Conservation (phyloP, 2,888 invertebrate genomes). For the Sturmia bella region DNA sequence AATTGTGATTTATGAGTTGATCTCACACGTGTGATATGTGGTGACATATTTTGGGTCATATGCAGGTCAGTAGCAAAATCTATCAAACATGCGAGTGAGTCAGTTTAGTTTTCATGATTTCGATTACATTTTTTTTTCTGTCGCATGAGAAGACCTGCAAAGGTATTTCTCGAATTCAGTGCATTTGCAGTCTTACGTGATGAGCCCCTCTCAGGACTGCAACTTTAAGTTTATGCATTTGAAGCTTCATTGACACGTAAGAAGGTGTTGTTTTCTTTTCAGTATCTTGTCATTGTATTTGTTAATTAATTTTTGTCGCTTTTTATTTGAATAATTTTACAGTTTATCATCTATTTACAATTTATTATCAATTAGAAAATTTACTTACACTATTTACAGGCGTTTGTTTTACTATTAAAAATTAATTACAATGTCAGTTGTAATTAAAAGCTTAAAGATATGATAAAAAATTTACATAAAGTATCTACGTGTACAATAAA, state of each 20-base stretch:
- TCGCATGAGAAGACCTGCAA: too few species aligned
- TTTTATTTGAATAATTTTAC: constrained; percentile 21
- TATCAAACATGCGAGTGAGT: too few species aligned
- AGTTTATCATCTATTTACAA: constrained; percentile 37
- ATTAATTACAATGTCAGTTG: constrained; percentile 24
- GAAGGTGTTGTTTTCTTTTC: constrained; percentile 8
- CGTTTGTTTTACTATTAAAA: constrained; percentile 21
- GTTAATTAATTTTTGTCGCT: constrained; percentile 35
- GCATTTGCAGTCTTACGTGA: too few species aligned
- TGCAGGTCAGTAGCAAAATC: too few species aligned
- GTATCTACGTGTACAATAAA: constrained; percentile 38
- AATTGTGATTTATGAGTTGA: too few species aligned
- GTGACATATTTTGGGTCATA: too few species aligned
- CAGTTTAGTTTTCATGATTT: too few species aligned
- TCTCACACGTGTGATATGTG: too few species aligned
- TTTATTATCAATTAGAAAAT: constrained; percentile 38
- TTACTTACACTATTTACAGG: constrained; percentile 60
- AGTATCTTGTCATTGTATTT: constrained; percentile 33
- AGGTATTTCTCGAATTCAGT: too few species aligned
- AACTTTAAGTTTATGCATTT: too few species aligned
- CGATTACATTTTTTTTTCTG: too few species aligned
- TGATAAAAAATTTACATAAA: constrained; percentile 53
- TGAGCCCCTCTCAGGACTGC: too few species aligned
- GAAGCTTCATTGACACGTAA: background rate
- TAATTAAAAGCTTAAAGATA: constrained; percentile 49